These are phyloP conservation scores for Andrena flavipes DNA, from an alignment of 2,888 invertebrate species.

Conservation along the genomic window DNA sequence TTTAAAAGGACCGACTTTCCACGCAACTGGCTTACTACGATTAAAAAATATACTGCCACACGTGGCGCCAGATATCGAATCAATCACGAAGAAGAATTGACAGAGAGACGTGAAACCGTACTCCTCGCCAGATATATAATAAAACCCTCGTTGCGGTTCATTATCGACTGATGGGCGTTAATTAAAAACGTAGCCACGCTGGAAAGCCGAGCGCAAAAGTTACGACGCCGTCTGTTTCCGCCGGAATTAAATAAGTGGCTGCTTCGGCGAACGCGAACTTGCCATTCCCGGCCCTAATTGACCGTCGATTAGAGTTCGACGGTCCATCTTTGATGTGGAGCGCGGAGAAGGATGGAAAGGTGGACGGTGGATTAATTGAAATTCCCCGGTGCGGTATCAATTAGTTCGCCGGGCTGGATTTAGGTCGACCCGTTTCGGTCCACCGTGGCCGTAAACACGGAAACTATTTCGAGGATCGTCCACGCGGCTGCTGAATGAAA, in stretches of 20 bases:
- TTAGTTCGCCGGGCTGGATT: conserved; percentile 29
- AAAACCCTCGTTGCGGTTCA: not conserved
- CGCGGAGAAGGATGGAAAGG: not conserved
- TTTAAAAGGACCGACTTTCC: too few relatives aligned
- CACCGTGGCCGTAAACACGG: conserved; percentile 2
- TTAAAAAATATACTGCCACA: too few relatives aligned
- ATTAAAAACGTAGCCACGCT: not conserved
- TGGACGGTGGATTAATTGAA: conserved; percentile 54
- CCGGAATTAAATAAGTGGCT: conserved; percentile 27
- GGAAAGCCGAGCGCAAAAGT: not conserved
- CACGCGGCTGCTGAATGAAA: too few relatives aligned
- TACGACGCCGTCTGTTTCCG: conserved; percentile 4
- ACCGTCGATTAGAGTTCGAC: conserved; percentile 37
- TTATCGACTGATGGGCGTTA: not conserved
- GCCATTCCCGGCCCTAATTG: conserved; percentile 19
- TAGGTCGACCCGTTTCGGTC: conserved; percentile 26
- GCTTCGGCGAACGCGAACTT: conserved; percentile 17
- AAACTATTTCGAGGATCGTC: not conserved
- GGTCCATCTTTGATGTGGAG: conserved; percentile 29
- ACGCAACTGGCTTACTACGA: too few relatives aligned
- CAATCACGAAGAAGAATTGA: not conserved
- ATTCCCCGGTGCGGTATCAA: conserved; percentile 48
- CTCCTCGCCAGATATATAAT: not conserved
- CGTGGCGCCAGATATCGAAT: too few relatives aligned
- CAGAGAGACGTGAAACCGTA: not conserved